Conservation (phyloP, 1,140 invertebrate genomes). For the Dolichoris vasculosae region DNA sequence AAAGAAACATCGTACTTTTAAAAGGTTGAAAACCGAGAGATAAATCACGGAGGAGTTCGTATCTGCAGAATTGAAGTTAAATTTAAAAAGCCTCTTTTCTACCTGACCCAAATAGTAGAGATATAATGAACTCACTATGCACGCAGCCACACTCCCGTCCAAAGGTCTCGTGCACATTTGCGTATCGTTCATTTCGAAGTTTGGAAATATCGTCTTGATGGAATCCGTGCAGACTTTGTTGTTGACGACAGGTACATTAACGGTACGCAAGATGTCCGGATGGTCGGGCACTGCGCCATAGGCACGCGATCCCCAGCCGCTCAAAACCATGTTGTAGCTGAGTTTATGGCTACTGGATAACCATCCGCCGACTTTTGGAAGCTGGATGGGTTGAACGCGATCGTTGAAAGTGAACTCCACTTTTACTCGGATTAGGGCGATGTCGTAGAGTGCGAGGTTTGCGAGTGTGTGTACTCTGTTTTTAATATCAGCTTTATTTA, state of each 20-base stretch:
- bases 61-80: not conserved
- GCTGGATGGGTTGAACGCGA: conserved; percentile 72
- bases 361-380: conserved; percentile 63
- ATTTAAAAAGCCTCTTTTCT: too few species aligned
- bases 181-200: conserved; percentile 52
- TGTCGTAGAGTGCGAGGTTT: conserved; percentile 69
- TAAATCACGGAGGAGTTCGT: not conserved
- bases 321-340: conserved; percentile 58
- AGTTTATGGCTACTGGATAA: conserved; percentile 48
- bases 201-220: not conserved
- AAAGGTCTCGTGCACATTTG: conserved; percentile 79
- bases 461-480: not conserved
- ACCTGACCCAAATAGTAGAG: not conserved
- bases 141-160: conserved; percentile 76
- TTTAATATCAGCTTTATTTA: not conserved
- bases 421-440: conserved; percentile 77
- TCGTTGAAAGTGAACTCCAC: conserved; percentile 75
- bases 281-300: conserved; percentile 21
- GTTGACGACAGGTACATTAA: conserved; percentile 57
- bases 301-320: conserved; percentile 75
- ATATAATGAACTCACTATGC: conserved; percentile 68
- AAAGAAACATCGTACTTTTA: too few species aligned
- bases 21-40: too few species aligned
- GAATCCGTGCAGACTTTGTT: conserved; percentile 53
- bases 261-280: conserved; percentile 60